Evolutionary conservation across 2,888 invertebrate species (phyloP).

Genomic region (Syritta pipiens): DNA sequence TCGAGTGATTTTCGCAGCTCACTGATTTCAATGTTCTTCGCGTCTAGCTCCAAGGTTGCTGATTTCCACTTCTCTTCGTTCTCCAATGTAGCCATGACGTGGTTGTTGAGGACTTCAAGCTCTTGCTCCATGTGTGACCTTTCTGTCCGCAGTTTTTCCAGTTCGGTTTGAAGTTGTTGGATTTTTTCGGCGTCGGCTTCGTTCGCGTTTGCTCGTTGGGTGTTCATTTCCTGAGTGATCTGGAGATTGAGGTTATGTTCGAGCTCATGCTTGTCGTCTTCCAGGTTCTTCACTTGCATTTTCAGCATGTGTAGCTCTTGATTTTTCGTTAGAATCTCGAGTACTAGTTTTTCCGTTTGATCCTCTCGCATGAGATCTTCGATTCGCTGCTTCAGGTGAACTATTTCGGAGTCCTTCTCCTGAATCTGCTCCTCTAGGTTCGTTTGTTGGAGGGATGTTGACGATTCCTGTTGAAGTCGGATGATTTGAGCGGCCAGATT

Average conservation of each 20-base stretch:
- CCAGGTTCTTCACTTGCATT: slow-evolving; percentile 78
- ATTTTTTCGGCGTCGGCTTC: slow-evolving; percentile 48
- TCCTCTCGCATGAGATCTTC: slow-evolving; percentile 80
- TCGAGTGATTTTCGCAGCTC: slow-evolving; percentile 75
- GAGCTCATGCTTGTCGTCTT: slow-evolving; percentile 78
- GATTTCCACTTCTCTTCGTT: slow-evolving; percentile 77
- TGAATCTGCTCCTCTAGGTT: slow-evolving; percentile 74
- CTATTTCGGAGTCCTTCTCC: slow-evolving; percentile 76
- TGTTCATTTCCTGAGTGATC: slow-evolving; percentile 72
- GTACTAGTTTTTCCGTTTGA: slow-evolving; percentile 76
- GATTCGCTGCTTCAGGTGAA: slow-evolving; percentile 76
- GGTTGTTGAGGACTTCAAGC: slow-evolving; percentile 77
- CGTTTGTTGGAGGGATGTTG: background rate
- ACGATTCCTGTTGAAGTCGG: slow-evolving; percentile 21
- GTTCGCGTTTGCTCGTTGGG: slow-evolving; percentile 45
- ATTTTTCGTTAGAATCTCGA: slow-evolving; percentile 77
- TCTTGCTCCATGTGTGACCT: slow-evolving; percentile 78
- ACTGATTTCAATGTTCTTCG: slow-evolving; percentile 77
- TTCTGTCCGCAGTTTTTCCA: slow-evolving; percentile 73
- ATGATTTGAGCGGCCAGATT: slow-evolving; percentile 14
- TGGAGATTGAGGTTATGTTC: slow-evolving; percentile 76
- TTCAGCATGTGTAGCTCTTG: slow-evolving; percentile 79
- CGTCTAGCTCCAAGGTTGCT: slow-evolving; percentile 76
- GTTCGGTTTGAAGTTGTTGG: slow-evolving; percentile 71
- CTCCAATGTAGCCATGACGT: slow-evolving; percentile 76